Percentiles rank a stretch among this genome's conserved stretches.
phyloP scores from a whole-genome alignment of 1,140 invertebrate genomes.

The Drosophila fuyamai region DNA sequence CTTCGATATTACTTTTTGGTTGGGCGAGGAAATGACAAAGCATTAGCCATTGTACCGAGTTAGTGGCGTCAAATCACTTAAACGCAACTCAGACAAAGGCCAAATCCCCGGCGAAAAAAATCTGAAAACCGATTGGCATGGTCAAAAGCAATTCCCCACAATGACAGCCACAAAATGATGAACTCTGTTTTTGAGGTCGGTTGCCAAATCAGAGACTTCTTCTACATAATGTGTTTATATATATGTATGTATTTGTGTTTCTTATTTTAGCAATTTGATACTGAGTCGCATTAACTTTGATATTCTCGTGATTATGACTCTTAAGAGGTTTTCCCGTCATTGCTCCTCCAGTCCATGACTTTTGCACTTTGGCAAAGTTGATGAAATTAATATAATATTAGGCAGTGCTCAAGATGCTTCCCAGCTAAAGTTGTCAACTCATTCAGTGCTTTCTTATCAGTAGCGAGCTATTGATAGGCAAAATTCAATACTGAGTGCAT shows the following conservation, averaged over 20 bases:
- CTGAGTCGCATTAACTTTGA: slow-evolving; percentile 72
- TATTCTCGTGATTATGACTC: slow-evolving; percentile 76
- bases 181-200: slow-evolving; percentile 43
- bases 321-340: slow-evolving; percentile 33
- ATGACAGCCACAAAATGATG: slow-evolving; percentile 77
- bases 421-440: slow-evolving; percentile 54
- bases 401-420: slow-evolving; percentile 27
- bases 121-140: slow-evolving; percentile 25
- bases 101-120: slow-evolving; percentile 25
- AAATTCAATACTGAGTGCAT: slow-evolving; percentile 50
- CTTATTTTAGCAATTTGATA: slow-evolving; percentile 58
- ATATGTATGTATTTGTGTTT: slow-evolving; percentile 20
- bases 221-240: slow-evolving; percentile 9
- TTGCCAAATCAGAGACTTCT: slow-evolving; percentile 48
- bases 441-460: slow-evolving; percentile 68
- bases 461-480: slow-evolving; percentile 51
- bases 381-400: slow-evolving; percentile 76
- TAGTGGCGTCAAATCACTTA: slow-evolving; percentile 78
- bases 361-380: slow-evolving; percentile 74
- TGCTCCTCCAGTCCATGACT: slow-evolving; percentile 56
- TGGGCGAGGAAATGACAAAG: slow-evolving; percentile 47
- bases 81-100: slow-evolving; percentile 63
- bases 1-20: slow-evolving; percentile 25
- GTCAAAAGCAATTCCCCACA: slow-evolving; percentile 62
- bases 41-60: slow-evolving; percentile 47